Percentiles rank a stretch among this genome's conserved stretches.
Evolutionary conservation across 2,888 invertebrate genomes (phyloP).

Genomic region (Agriotes lineatus): DNA sequence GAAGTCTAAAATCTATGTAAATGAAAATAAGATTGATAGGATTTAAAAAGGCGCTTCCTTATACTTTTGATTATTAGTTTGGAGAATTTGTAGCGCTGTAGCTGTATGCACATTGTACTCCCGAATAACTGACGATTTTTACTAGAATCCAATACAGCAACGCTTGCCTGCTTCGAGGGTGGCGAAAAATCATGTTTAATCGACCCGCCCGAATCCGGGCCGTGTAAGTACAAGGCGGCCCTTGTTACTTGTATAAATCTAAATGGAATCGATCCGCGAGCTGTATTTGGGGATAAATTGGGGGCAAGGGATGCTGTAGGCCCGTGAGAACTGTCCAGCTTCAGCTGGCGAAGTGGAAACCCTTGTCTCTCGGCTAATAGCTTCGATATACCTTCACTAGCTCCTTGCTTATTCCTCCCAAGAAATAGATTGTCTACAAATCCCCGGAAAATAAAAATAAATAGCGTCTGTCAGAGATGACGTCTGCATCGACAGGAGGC

Average conservation of each 20-base stretch:
- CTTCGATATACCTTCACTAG: conserved; percentile 41
- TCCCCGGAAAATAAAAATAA: conserved; percentile 32
- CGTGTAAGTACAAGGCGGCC: conserved; percentile 5
- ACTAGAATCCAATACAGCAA: too few species aligned
- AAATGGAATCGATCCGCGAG: conserved; percentile 14
- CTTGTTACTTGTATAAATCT: conserved; percentile 27
- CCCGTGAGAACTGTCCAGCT: conserved; percentile 43
- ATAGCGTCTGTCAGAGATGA: conserved; percentile 24
- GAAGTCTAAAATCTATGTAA: too few species aligned
- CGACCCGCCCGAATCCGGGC: neutral
- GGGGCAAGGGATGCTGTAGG: conserved; percentile 20
- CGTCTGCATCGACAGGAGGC: conserved; percentile 5
- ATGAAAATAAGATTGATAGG: too few species aligned
- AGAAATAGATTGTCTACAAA: conserved; percentile 39
- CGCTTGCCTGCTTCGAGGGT: too few species aligned
- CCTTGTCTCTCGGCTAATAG: conserved; percentile 48
- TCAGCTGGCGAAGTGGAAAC: conserved; percentile 48
- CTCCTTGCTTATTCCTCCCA: conserved; percentile 30
- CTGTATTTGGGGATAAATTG: conserved; percentile 27
- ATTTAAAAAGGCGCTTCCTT: too few species aligned
- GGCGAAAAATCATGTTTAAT: too few species aligned
- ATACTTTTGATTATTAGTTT: too few species aligned
- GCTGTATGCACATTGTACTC: too few species aligned
- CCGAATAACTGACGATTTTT: too few species aligned
- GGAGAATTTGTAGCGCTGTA: too few species aligned